Base-by-base conservation (phyloP, 2,113 vertebrate species). In the Atlantisia rogersi region DNA sequence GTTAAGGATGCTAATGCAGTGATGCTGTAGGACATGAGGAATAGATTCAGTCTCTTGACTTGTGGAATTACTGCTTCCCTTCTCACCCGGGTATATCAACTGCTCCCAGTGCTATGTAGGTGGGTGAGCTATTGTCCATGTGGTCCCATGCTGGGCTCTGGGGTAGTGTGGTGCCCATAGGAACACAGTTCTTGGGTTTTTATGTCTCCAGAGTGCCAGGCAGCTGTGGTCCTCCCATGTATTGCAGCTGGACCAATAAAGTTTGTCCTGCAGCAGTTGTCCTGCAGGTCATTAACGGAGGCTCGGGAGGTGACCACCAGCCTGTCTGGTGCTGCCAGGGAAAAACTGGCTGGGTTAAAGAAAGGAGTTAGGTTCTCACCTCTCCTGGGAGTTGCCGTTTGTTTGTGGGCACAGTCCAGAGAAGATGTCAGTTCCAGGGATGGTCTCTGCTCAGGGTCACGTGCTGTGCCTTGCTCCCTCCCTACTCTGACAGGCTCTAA, bases 381-480 rank as follows among this genome's bases (percentile, higher is more conserved):
- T 73, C 25, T 65, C n/a, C 19, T 5, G 5, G 67, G 67, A 64
- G 24, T 31, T 65, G 6, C 39, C 29, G 24, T 44, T 42, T 56
- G 58, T 35, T 20, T 52, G 29, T 65, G 42, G 37, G 21, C 21
- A 26, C 37, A 52, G 77, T 42, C 4, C 44, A 10, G 28, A 32
- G 29, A 18, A 31, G 28, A 37, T 1, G 1, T 65, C 68, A 20
- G 40, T 58, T 40, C 44, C 60, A 10, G 52, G 32, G 53, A 52
- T 12, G 52, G 52, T 53, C 31, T 42, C 37, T 26, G 83, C 52
- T 31, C 53, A 29, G 59, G 67, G 79, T 74, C 89, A 67, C 80
- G 32, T 67, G 50, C 80, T 94, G 95, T 94, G 97, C 96, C 97
- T 94, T 68, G 74, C 96, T 96, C 79, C 13, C 20, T 37, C 32